Percentiles rank a stretch among this genome's conserved stretches.
These are phyloP conservation scores for Brachystomella parvula DNA, from an alignment of 1,140 invertebrate genomes.

Conservation along the genomic window DNA sequence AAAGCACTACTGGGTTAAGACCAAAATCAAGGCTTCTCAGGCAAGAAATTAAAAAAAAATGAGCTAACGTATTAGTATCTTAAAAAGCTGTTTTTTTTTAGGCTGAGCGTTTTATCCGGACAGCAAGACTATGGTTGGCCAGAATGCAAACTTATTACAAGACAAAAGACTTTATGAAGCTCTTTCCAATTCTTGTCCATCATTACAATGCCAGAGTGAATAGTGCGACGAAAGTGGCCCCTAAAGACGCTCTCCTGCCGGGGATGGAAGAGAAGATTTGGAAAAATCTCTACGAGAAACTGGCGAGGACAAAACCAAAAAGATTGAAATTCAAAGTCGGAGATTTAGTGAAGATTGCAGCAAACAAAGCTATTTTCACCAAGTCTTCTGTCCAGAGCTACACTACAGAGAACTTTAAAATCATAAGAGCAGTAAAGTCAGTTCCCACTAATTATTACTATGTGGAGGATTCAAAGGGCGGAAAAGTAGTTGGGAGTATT, in stretches of 20 bases:
- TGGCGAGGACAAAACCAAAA: not conserved
- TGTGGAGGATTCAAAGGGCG: not conserved
- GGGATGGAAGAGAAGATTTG: not conserved
- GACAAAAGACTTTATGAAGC: conserved; percentile 2
- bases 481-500: not conserved
- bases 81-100: too few relatives aligned
- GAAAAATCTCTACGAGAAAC: not conserved
- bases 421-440: not conserved
- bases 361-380: not conserved
- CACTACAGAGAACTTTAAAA: not conserved
- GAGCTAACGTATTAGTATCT: too few relatives aligned
- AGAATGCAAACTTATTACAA: not conserved
- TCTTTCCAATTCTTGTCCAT: not conserved
- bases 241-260: not conserved
- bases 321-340: not conserved
- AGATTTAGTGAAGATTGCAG: not conserved
- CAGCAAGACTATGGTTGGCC: not conserved
- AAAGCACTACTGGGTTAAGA: too few relatives aligned
- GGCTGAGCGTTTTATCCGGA: not conserved
- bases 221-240: not conserved
- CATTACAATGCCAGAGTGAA: not conserved
- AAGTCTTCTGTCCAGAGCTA: not conserved
- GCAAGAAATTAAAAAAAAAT: too few relatives aligned
- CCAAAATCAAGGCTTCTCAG: too few relatives aligned
- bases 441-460: not conserved